Percentiles rank a stretch among this genome's conserved stretches.
Evolutionary conservation across 2,888 invertebrate species (phyloP).

Genomic region (Syrphus vitripennis): DNA sequence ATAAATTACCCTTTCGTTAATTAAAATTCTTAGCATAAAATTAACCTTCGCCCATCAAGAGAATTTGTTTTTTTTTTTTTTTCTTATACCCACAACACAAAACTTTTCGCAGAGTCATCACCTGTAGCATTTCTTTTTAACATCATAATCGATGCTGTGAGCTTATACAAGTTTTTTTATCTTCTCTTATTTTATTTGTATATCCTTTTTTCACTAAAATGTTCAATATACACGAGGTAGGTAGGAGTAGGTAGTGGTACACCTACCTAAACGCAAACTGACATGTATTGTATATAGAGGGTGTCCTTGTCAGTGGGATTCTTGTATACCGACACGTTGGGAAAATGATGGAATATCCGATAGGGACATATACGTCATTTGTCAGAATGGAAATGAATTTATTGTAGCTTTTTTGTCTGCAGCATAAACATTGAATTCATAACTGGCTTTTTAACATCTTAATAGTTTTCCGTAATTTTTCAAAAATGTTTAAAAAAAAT

Average conservation of each 20-base stretch:
- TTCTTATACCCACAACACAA: not conserved
- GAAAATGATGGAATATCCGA: not conserved
- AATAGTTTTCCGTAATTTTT: no score
- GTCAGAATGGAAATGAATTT: not conserved
- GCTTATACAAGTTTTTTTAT: not conserved
- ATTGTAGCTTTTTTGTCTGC: not conserved
- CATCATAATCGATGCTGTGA: conserved; percentile 12
- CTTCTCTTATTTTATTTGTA: not conserved
- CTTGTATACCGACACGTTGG: no score
- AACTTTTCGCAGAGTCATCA: not conserved
- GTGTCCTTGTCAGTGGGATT: not conserved
- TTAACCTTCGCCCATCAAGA: not conserved
- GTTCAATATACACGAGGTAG: no score
- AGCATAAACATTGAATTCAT: no score
- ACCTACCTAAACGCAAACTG: not conserved
- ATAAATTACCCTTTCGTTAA: not conserved
- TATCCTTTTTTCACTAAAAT: not conserved
- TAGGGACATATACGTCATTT: not conserved
- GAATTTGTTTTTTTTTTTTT: not conserved
- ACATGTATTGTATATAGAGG: not conserved
- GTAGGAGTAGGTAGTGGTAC: no score
- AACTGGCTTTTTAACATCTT: no score
- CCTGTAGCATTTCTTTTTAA: conserved; percentile 3
- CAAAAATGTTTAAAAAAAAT: no score
- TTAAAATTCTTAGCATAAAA: not conserved